Evolutionary conservation across 2,113 vertebrate species (phyloP), one percentile per base, ranked within the genome.

Genomic region (Brienomyrus brachyistius): DNA sequence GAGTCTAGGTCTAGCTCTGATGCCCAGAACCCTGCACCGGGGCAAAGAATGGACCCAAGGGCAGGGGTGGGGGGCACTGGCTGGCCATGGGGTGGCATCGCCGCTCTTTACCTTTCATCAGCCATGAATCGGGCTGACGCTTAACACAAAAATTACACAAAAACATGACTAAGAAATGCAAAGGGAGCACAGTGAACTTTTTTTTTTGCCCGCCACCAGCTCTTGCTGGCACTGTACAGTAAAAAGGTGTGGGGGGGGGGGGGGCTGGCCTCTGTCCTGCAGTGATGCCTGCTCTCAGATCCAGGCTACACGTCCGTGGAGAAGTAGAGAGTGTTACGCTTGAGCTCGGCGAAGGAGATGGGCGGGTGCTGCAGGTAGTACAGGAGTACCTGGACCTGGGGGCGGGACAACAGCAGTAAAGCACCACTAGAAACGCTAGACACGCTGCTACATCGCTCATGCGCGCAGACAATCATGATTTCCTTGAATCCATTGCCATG

Each of bases 311-410:
- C 98, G 15, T 99, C 98, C n/a, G 98, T 99, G 94, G 98, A 99
- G 94, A 97, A 98, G 95, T 98, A 99, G 93, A 98, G 97, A 87
- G 97, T 98, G 95, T 98, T 99, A 92, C 97, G 97, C 94, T 99
- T 99, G 89, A 99, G 96, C 94, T 99, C 98, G 0, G 96, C 96
- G 87, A 98, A 98, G 95, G 97, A 97, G 90, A 99, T 97, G 90
- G 98, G 98, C 88, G 97, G 95, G 91, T 99, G 98, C 95, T 99
- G 98, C 95, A 99, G 94, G 95, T 99, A 99, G 93, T 99, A 99
- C 82, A 99, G 97, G 90, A 99, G 96, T 91, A 99, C 98, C 93
- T 99, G 98, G 91, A 99, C 98, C 98, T 99, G 48, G n/a, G 56
- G 45, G 40, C 31, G 66, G 85, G 45, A 70, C n/a, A 13, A 51